phyloP scores from a whole-genome alignment of 2,113 vertebrate species.

The Probosciger aterrimus region DNA sequence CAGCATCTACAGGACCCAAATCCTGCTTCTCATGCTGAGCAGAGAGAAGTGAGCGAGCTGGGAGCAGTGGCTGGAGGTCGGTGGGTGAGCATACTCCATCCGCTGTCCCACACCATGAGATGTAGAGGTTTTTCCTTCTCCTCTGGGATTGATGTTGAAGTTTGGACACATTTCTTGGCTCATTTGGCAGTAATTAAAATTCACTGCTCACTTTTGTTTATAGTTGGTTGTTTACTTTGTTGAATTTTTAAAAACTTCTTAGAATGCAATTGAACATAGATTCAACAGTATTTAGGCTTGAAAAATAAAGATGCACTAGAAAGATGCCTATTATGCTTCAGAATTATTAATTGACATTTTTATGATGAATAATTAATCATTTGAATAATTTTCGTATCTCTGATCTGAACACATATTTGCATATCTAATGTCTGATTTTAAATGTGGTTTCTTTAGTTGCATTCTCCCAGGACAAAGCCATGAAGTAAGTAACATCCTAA shows the following conservation, averaged over 20 bases:
- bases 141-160: background rate
- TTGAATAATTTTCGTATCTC: constrained; percentile 96
- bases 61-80: background rate
- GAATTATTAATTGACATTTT: constrained; percentile 97
- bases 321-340: constrained; percentile 85
- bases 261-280: constrained; percentile 75
- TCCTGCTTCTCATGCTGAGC: accelerated
- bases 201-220: constrained; percentile 68
- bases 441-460: constrained; percentile 79
- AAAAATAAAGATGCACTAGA: constrained; percentile 81
- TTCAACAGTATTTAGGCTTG: constrained; percentile 77
- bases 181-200: constrained; percentile 55
- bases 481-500: constrained; percentile 76
- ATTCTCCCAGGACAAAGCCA: constrained; percentile 86
- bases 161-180: constrained; percentile 27
- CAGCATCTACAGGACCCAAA: background rate
- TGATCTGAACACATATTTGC: constrained; percentile 96
- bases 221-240: constrained; percentile 73
- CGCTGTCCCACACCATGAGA: background rate
- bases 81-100: background rate
- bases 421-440: constrained; percentile 91
- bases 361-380: constrained; percentile 98
- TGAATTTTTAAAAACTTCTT: constrained; percentile 77
- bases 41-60: background rate
- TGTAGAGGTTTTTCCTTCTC: background rate